Base-by-base conservation (phyloP, 2,113 vertebrate species). In the Centropus unirufus region DNA sequence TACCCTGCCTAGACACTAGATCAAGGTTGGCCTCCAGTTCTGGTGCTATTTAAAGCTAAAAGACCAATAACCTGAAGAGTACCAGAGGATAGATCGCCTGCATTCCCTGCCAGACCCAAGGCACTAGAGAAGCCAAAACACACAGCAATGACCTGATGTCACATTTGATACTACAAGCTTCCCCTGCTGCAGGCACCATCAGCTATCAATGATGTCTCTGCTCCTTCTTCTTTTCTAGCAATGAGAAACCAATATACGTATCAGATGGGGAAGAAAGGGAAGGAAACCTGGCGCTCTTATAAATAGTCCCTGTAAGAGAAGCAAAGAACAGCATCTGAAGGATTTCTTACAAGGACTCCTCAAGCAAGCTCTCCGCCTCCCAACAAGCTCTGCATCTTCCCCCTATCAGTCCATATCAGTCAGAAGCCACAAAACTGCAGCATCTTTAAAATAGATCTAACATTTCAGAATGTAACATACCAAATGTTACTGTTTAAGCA, bases 11-110 rank as follows among this genome's bases (percentile, higher is more conserved):
- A 74, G 32, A 55, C 40, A 14, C 15, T 58, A 8, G 1, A 36
- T 1, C 1, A 3, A 67, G 8, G 8, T 22, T 32, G 75, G 19
- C 24, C 32, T 34, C 11, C 7, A 2, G 3, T 52, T 62, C 27
- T 58, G 30, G 27, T 54, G 26, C 21, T 69, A 19, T 49, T 84
- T 76, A 14, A 61, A 89, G 30, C 55, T 69, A 62, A 76, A 90
- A 75, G 30, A 42, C 30, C 11, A 55, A 29, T 34, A 89, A 74
- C 9, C n/a, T 63, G 34, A 58, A 59, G n/a, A 57, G 9, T 8
- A 39, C 5, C 59, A 74, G 16, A 67, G 7, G 80, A 4, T 1
- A 68, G 32, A 4, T 59, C 42, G 70, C 51, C 55, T 19, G 20
- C 34, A 11, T 44, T 81, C 14, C 21, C 54, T 47, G 52, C 2